Evolutionary conservation across 2,113 vertebrate genomes (phyloP), one percentile per base, ranked within the genome.

Genomic region (Ornithorhynchus anatinus): DNA sequence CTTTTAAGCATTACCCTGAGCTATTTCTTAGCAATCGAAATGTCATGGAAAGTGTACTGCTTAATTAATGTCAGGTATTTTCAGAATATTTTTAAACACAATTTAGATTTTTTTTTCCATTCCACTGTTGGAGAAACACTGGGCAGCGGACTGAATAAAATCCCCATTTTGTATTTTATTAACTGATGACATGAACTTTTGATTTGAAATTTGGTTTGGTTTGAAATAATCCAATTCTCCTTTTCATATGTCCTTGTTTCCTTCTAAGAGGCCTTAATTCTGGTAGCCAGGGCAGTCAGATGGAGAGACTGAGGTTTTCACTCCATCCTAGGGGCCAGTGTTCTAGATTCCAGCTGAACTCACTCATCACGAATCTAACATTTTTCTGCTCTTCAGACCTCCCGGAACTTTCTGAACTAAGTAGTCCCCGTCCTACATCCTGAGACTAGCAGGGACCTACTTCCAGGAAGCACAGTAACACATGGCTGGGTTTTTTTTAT

Each of bases 301-400:
- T n/a, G n/a, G n/a, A n/a, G n/a, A n/a, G n/a, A n/a, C n/a, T n/a
- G n/a, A n/a, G n/a, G n/a, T n/a, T n/a, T n/a, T n/a, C n/a, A n/a
- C n/a, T n/a, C n/a, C n/a, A n/a, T n/a, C n/a, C n/a, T n/a, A n/a
- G n/a, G n/a, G n/a, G n/a, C n/a, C 4, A 42, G 20, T 17, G 43
- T 44, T 77, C n/a, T 45, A 80, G 37, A 57, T 69, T 59, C 79
- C 59, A 80, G 27, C 57, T 67, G 82, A 59, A 61, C 19, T 81
- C 5, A 0, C 53, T 73, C 68, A 57, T 47, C 59, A 44, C 48
- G 68, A 60, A 23, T 75, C 25, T 58, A 83, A 62, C 62, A 81
- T 80, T 52, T 82, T 84, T 72, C 57, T 82, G 69, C 57, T 80
- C 0, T 45, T 50, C 48, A 48, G 70, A 67, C 70, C 4, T 6